Evolutionary conservation across 2,888 invertebrate species (phyloP).

Genomic region (Diogma glabrata): DNA sequence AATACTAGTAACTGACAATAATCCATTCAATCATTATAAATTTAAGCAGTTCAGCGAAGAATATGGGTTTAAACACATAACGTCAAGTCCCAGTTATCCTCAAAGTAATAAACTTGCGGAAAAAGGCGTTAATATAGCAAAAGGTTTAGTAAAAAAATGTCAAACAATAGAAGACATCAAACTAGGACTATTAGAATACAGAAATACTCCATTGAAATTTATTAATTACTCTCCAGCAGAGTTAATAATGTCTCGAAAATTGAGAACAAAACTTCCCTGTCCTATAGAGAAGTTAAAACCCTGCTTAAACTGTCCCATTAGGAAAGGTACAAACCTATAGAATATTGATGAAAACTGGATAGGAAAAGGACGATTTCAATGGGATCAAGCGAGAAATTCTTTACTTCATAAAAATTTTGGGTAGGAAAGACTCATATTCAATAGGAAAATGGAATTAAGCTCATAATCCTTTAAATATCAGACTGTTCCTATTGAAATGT

Average conservation of each 20-base stretch:
- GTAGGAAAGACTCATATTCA: no score
- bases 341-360: no score
- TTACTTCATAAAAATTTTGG: no score
- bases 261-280: neutral
- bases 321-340: no score
- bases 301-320: no score
- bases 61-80: neutral
- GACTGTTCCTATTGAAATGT: no score
- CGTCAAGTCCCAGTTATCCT: neutral
- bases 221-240: neutral
- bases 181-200: neutral
- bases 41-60: neutral
- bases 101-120: neutral
- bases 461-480: no score
- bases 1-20: neutral
- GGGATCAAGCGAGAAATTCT: no score
- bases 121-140: neutral
- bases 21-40: slow-evolving; percentile 1
- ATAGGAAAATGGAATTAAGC: no score
- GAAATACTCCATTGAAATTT: neutral
- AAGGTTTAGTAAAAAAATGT: neutral
- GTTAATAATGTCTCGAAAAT: neutral
- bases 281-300: neutral
- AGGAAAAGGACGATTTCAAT: no score
- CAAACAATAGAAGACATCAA: neutral